Percentiles rank a stretch among this genome's conserved stretches.
These are phyloP conservation scores for Sminthopsis crassicaudata DNA, from an alignment of 2,113 vertebrate species.

Conservation along the genomic window DNA sequence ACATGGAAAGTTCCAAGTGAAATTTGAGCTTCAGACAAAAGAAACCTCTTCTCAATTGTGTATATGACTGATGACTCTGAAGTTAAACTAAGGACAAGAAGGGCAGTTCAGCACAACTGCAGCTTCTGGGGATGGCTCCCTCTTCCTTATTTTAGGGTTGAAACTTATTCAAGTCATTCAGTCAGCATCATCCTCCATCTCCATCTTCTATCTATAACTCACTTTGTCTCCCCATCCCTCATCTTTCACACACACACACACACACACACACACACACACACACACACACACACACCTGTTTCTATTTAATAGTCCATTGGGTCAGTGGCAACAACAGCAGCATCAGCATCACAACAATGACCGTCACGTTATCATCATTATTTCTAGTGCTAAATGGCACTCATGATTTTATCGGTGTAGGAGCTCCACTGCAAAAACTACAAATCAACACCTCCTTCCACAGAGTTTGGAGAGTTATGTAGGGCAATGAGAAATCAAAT, in stretches of 20 bases:
- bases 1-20: background rate
- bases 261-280: background rate
- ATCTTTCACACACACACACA: background rate
- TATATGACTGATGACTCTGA: background rate
- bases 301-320: background rate
- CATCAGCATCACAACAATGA: background rate
- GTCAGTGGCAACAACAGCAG: background rate
- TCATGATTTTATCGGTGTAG: background rate
- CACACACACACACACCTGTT: background rate
- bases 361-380: background rate
- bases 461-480: background rate
- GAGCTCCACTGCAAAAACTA: background rate
- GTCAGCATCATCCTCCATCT: background rate
- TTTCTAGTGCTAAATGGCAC: background rate
- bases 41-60: background rate
- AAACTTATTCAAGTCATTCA: background rate
- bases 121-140: background rate
- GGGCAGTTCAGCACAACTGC: background rate
- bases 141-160: background rate
- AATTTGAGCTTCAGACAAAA: background rate
- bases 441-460: background rate
- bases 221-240: background rate
- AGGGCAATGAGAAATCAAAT: background rate
- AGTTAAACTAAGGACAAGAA: background rate
- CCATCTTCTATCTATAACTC: background rate